Evolutionary conservation across 2,113 vertebrate genomes (phyloP), one percentile per base, ranked within the genome.

Genomic region (Lampris incognitus): DNA sequence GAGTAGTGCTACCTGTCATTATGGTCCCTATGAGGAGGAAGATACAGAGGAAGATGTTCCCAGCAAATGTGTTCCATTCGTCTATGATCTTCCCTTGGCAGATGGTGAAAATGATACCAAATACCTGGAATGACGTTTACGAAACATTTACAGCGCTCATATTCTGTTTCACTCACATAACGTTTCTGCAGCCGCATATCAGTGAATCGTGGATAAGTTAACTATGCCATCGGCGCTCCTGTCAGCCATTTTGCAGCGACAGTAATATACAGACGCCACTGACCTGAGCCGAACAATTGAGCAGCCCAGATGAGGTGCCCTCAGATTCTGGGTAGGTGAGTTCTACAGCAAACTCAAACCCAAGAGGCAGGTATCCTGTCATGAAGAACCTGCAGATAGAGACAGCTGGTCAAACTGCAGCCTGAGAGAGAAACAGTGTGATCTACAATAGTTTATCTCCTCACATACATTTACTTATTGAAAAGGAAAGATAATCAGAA

Each of bases 291-390:
- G 97, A 96, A 72, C 96, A 95, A 52, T 99, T 99, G 46, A 99
- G 96, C 41, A 99, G 94, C 2, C 98, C 98, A 2, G 97, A 99
- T 0, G 97, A 99, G 1, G 96, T 96, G 85, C 97, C 97, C 89
- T 99, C 98, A 0, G 96, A 97, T 76, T 98, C 97, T 51, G 97
- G 97, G 65, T 95, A 97, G 0, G 98, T 99, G 86, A 99, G 91
- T 81, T 99, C 98, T 5, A 94, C 97, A 1, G 96, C 98, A 93
- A 97, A 98, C 91, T 99, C 98, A 85, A 98, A 99, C 42, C 98
- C 98, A 81, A 99, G 84, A 0, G 98, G 97, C 52, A 99, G 93
- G 81, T 98, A 99, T 24, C 97, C 97, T 0, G 97, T 97, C 97
- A 99, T 99, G 84, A 98, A 99, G 89, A 99, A 97, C 56, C 98